Conservation (phyloP, 2,113 vertebrate genomes). For the Hirundichthys speculiger region DNA sequence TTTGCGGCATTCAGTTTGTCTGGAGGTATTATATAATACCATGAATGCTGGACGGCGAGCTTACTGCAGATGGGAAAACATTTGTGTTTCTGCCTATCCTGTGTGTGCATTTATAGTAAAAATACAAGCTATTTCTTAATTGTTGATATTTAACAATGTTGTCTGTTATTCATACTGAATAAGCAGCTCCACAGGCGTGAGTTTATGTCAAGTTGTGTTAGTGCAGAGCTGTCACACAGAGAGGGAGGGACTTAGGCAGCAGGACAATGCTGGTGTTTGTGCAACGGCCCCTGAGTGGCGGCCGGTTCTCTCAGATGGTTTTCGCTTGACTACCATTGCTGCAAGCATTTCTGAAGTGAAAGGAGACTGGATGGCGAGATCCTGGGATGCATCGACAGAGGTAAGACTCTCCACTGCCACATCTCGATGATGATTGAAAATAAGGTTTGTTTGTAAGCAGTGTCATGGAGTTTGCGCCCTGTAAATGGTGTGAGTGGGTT, state of each 20-base stretch:
- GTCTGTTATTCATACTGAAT: slow-evolving; percentile 21
- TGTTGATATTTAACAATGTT: slow-evolving; percentile 17
- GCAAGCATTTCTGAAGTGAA: slow-evolving; percentile 72
- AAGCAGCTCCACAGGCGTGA: slow-evolving; percentile 33
- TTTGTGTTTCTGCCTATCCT: slow-evolving; percentile 16
- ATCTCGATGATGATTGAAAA: slow-evolving; percentile 27
- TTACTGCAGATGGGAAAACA: slow-evolving; percentile 18
- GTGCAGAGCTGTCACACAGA: slow-evolving; percentile 68
- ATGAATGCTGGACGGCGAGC: slow-evolving; percentile 21
- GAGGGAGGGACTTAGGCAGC: slow-evolving; percentile 78
- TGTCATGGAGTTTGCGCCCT: slow-evolving; percentile 15
- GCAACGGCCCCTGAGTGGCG: slow-evolving; percentile 78
- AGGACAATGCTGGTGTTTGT: slow-evolving; percentile 84
- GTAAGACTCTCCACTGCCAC: slow-evolving; percentile 59
- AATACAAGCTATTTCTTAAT: slow-evolving; percentile 4
- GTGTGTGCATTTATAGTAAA: slow-evolving; percentile 4
- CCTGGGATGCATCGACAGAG: slow-evolving; percentile 68
- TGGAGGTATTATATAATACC: slow-evolving; percentile 61
- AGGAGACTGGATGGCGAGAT: slow-evolving; percentile 68
- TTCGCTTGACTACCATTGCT: slow-evolving; percentile 74
- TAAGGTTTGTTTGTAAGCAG: slow-evolving; percentile 5
- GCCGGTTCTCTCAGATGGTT: slow-evolving; percentile 72
- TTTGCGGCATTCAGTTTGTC: slow-evolving; percentile 26
- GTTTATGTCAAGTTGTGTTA: slow-evolving; percentile 69
- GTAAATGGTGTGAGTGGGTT: slow-evolving; percentile 20